Conservation (phyloP, 2,888 invertebrate species). For the Pemphredon lugubris region DNA sequence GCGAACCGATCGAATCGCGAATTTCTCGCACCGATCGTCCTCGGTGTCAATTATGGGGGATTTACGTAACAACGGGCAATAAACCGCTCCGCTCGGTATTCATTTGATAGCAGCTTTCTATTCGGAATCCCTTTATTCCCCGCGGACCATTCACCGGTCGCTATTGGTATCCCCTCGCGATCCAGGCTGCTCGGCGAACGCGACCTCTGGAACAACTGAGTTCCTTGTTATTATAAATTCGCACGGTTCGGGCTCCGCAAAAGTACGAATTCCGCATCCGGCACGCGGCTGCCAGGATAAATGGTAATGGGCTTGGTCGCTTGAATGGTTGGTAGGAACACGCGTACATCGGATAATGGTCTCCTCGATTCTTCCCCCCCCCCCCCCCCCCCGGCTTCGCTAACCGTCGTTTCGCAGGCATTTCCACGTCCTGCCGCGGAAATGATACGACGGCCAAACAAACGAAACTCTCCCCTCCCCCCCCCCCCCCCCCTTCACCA, state of each 20-base stretch:
- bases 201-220: constrained; percentile 40
- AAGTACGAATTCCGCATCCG: constrained; percentile 70
- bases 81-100: background rate
- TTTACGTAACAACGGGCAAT: background rate
- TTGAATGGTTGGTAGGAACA: constrained; percentile 61
- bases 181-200: constrained; percentile 41
- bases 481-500: too few relatives aligned
- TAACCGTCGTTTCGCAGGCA: constrained; percentile 8
- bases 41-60: too few relatives aligned
- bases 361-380: constrained; percentile 54
- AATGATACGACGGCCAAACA: constrained; percentile 25
- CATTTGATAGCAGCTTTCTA: background rate
- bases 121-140: background rate
- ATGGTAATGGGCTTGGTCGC: constrained; percentile 69
- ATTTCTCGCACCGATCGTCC: too few relatives aligned
- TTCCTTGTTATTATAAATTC: constrained; percentile 69
- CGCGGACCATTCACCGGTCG: constrained; percentile 3
- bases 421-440: constrained; percentile 36
- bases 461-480: constrained; percentile 11
- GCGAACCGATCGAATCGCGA: too few relatives aligned
- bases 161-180: constrained; percentile 32
- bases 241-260: constrained; percentile 55
- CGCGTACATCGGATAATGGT: constrained; percentile 68
- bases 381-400: constrained; percentile 24
- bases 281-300: constrained; percentile 65